phyloP scores from a whole-genome alignment of 1,140 invertebrate species.

The Conus ventricosus region DNA sequence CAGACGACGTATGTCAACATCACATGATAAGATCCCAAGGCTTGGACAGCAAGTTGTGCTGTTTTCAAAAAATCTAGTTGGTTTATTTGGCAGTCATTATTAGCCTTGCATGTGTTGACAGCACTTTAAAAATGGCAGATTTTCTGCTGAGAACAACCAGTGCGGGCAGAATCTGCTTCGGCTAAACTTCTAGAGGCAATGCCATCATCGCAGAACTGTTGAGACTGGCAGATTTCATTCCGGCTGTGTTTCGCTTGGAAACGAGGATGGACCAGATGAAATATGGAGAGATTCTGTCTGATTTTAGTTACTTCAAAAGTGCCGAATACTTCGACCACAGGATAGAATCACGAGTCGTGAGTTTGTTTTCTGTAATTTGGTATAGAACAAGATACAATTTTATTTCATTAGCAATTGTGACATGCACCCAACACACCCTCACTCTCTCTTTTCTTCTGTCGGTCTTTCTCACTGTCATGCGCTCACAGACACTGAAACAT shows the following conservation, averaged over 20 bases:
- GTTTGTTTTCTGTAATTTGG: slow-evolving; percentile 51
- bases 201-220: slow-evolving; percentile 95
- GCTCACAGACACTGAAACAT: too few relatives aligned
- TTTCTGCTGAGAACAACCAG: slow-evolving; percentile 89
- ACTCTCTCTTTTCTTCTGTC: too few relatives aligned
- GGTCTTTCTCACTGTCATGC: too few relatives aligned
- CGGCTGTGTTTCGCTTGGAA: slow-evolving; percentile 89
- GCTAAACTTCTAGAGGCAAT: slow-evolving; percentile 94
- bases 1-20: slow-evolving; percentile 4
- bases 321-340: slow-evolving; percentile 90
- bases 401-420: background rate
- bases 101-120: background rate
- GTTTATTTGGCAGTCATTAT: background rate
- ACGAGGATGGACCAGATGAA: slow-evolving; percentile 85
- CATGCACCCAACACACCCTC: too few relatives aligned
- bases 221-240: slow-evolving; percentile 93
- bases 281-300: slow-evolving; percentile 91
- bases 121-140: slow-evolving; percentile 73
- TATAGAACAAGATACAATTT: background rate
- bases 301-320: slow-evolving; percentile 95
- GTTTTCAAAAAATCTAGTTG: background rate
- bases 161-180: slow-evolving; percentile 93
- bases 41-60: background rate
- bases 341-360: slow-evolving; percentile 89
- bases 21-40: slow-evolving; percentile 5